These are phyloP conservation scores for Barypeithes pellucidus DNA, from an alignment of 2,888 invertebrate genomes.

Conservation along the genomic window DNA sequence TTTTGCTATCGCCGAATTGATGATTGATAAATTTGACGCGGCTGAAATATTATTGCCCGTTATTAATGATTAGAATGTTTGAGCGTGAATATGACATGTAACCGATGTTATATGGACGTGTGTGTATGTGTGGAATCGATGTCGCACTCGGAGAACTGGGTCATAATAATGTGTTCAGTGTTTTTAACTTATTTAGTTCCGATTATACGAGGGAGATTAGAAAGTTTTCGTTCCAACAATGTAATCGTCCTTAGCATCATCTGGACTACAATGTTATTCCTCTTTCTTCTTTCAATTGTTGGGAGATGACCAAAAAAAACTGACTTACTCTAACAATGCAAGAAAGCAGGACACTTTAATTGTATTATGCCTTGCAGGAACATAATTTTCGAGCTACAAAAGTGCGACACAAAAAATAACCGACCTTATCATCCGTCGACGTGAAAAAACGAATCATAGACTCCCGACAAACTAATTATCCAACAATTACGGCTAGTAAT, in stretches of 20 bases:
- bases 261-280: too few species aligned
- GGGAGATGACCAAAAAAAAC: too few species aligned
- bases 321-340: too few species aligned
- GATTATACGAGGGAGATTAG: too few species aligned
- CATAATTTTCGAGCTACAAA: too few species aligned
- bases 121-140: conserved; percentile 3
- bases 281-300: too few species aligned
- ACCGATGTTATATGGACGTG: conserved; percentile 4
- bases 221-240: too few species aligned
- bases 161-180: neutral
- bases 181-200: too few species aligned
- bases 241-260: too few species aligned
- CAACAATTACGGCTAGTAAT: neutral
- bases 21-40: conserved; percentile 7
- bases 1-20: conserved; percentile 6
- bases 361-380: too few species aligned
- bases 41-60: conserved; percentile 17
- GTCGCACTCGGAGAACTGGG: neutral
- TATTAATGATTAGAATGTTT: conserved; percentile 22
- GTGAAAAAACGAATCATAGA: neutral
- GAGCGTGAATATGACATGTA: conserved; percentile 10
- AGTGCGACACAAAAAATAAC: neutral
- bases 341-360: too few species aligned
- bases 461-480: neutral
- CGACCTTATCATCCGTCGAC: too few species aligned